Evolutionary conservation across 2,113 vertebrate species (phyloP), one percentile per base, ranked within the genome.

Genomic region (Coryphaenoides rupestris): DNA sequence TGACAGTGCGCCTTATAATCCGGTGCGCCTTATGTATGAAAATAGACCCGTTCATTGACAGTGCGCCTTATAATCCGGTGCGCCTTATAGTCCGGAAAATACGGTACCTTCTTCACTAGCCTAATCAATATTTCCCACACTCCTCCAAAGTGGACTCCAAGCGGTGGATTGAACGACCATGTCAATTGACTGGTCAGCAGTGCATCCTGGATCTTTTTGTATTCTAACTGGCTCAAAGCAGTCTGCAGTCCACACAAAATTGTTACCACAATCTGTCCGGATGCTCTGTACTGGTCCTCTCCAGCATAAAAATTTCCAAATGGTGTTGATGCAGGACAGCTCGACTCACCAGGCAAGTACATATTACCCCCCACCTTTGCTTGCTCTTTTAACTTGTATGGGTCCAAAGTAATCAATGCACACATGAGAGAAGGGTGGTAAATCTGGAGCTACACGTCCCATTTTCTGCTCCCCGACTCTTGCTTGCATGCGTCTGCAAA

Each of bases 161-260:
- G 13, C 5, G 24, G 57, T 19, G 59, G 68, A 19, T 69, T 69
- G 13, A 69, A 69, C 15, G 6, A 40, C 60, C 60, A 58, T n/a
- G 57, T 58, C 7, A 70, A n/a, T 28, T 33, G 45, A 6, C 19
- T n/a, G 3, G 14, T 24, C 5, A 40, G 23, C 14, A 67, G 14
- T 3, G 56, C 12, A 15, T 40, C 4, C 13, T 66, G 46, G 10
- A 66, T 66, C 23, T 26, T 60, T 15, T 28, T 24, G 15, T 52
- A 45, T 13, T 60, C 10, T n/a, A 60, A 22, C 16, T 21, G 10
- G 9, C 6, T 19, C 2, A 45, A 2, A 2, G 49, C 15, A 54
- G 50, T 22, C 19, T 19, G 4, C 12, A 70, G 47, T 9, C 45
- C 55, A 23, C 0, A 64, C 47, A 19, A 70, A 40, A 15, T 63